A percentile compares a stretch with the other conserved stretches of the same genome.
Evolutionary conservation across 2,888 invertebrate genomes (phyloP).

Genomic region (Dinocampus coccinellae): DNA sequence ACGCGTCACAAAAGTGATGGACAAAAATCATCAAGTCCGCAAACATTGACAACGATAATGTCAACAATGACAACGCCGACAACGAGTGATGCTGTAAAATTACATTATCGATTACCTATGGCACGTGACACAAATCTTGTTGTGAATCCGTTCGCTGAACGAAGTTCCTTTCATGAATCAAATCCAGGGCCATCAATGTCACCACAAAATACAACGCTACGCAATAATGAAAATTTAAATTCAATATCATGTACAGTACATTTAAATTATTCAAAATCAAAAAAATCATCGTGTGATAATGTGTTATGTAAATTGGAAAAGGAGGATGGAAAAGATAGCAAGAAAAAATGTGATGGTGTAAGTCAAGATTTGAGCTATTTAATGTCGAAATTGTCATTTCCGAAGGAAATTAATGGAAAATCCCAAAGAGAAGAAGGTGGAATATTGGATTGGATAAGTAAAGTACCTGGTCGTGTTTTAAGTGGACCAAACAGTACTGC

Average conservation of each 20-base stretch:
- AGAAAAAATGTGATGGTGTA: slow-evolving; percentile 15
- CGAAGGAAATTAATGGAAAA: slow-evolving; percentile 53
- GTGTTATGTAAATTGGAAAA: slow-evolving; percentile 24
- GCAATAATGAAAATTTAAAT: slow-evolving; percentile 6
- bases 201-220: background rate
- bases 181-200: slow-evolving; percentile 58
- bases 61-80: background rate
- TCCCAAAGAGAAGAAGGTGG: slow-evolving; percentile 55
- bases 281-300: slow-evolving; percentile 27
- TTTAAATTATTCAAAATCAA: slow-evolving; percentile 47
- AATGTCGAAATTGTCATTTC: slow-evolving; percentile 59
- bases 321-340: slow-evolving; percentile 8
- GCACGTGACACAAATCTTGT: slow-evolving; percentile 39
- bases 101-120: slow-evolving; percentile 8
- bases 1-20: background rate
- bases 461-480: slow-evolving; percentile 59
- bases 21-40: background rate
- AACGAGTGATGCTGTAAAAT: slow-evolving; percentile 4
- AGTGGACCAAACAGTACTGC: slow-evolving; percentile 54
- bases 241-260: slow-evolving; percentile 54
- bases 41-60: background rate
- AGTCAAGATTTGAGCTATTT: slow-evolving; percentile 49
- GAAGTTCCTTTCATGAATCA: slow-evolving; percentile 54
- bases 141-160: slow-evolving; percentile 52
- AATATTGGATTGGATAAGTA: slow-evolving; percentile 60